Base-by-base conservation (phyloP, 2,113 vertebrate species). In the Pipa parva region DNA sequence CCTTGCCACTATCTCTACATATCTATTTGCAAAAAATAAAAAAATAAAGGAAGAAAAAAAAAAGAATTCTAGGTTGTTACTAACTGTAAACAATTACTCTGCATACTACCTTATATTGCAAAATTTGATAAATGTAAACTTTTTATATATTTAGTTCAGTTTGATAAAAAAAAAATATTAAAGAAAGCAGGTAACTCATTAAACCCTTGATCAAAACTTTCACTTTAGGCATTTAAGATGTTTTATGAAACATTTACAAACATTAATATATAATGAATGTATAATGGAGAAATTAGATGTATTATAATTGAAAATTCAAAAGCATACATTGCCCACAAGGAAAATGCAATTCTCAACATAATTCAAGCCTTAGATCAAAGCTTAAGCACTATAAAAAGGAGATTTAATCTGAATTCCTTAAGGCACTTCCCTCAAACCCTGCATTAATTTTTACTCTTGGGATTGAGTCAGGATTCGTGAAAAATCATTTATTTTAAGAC, bases 211-310 rank as follows among this genome's bases (percentile, higher is more conserved):
- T 12, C 6, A 49, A 42, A 17, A 42, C 25, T 39, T 60, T 18
- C 26, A 51, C 46, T 60, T 17, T 25, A 69, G 37, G n/a, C 46
- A 58, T 51, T 69, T 52, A 59, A n/a, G 46, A 37, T 39, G 36
- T 69, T 60, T 31, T 51, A 39, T 69, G 33, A 60, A 69, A 69
- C 46, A 51, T 51, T 69, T 60, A 69, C 65, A 52, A 69, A 69
- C 57, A 69, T 52, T 36, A 25, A 59, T 25, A 31, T 46, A 68
- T 59, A 51, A 68, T 51, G n/a, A 51, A 68, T 68, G n/a, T 42
- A 31, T 22, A 42, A 51, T 52, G 26, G 46, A 60, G 24, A 39
- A 59, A 60, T 52, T 60, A 60, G 57, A 29, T 52, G 5, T 24
- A 18, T 39, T 51, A 69, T 69, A 59, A 39, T 49, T 52, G n/a